Evolutionary conservation across 2,113 vertebrate species (phyloP), one percentile per base, ranked within the genome.

Genomic region (Peromyscus maniculatus): DNA sequence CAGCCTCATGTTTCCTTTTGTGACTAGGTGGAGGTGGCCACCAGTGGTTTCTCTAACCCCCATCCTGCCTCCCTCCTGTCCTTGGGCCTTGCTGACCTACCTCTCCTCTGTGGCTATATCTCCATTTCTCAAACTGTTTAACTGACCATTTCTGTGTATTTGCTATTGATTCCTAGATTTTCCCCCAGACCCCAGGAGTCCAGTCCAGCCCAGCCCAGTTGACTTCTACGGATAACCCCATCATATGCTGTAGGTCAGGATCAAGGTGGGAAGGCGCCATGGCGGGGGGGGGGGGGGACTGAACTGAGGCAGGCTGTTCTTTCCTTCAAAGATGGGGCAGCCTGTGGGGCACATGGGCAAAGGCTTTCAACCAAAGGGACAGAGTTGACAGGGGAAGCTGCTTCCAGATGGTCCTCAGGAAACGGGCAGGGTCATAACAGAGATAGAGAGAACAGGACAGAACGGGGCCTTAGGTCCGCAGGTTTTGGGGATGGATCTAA

Each of bases 311-410:
- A 49, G 17, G 28, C 43, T 67, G 17, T 36, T 21, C 67, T 84
- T 64, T 84, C 57, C 59, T 64, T 64, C 59, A 84, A 43, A 64
- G 82, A 39, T 2, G 3, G n/a, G 4, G 4, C 7, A 16, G 24
- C n/a, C 57, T 15, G 0, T 69, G 2, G 0, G 33, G 55, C 0
- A 0, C 13, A 19, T 0, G 3, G 33, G 84, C n/a, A 89, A 26
- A 43, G 55, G 8, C 59, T 84, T 84, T 84, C 7, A 4, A 64
- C 5, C n/a, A 31, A 17, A 26, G 16, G 26, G 57, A 62, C 43
- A 67, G 62, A 33, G 43, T 15, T 87, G 24, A 4, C 28, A 46
- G 62, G 17, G 43, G 79, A 31, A 19, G 69, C 39, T 8, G 0
- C 66, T n/a, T 55, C 2, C 0, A 0, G 19, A 21, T 0, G 3